These are phyloP conservation scores for Dicrostonyx torquatus DNA, from an alignment of 2,797 vertebrate species.

Conservation along the genomic window DNA sequence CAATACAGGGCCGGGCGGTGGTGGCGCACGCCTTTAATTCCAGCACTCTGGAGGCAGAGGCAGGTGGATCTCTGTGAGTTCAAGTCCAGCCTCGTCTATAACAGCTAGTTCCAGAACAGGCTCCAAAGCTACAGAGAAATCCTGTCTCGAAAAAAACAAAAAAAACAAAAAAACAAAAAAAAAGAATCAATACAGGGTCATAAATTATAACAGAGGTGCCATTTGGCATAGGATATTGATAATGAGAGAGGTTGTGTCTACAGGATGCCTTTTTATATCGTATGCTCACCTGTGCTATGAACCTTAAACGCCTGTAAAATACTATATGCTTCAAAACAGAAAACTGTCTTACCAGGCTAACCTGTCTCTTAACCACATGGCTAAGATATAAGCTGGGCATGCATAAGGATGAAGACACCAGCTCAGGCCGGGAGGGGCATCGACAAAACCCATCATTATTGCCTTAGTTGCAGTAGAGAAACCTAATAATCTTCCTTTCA, in stretches of 20 bases:
- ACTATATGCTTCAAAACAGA: neutral
- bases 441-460: neutral
- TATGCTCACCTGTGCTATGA: neutral
- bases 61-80: too few species aligned
- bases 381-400: neutral
- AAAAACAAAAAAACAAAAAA: too few species aligned
- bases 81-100: too few species aligned
- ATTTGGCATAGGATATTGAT: neutral
- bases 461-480: neutral
- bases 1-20: neutral
- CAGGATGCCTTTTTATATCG: neutral
- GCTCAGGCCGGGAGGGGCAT: neutral
- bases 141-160: too few species aligned
- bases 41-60: too few species aligned
- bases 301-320: neutral
- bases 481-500: neutral
- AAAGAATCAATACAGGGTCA: neutral
- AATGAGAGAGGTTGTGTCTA: neutral
- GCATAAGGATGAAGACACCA: neutral
- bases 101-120: too few species aligned
- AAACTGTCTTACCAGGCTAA: neutral
- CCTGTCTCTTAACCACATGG: accelerated
- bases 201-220: accelerated
- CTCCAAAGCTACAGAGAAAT: too few species aligned
- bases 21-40: too few species aligned